Evolutionary conservation across 1,140 invertebrate genomes (phyloP), one percentile per base, ranked within the genome.

Genomic region (Whitmania pigra): DNA sequence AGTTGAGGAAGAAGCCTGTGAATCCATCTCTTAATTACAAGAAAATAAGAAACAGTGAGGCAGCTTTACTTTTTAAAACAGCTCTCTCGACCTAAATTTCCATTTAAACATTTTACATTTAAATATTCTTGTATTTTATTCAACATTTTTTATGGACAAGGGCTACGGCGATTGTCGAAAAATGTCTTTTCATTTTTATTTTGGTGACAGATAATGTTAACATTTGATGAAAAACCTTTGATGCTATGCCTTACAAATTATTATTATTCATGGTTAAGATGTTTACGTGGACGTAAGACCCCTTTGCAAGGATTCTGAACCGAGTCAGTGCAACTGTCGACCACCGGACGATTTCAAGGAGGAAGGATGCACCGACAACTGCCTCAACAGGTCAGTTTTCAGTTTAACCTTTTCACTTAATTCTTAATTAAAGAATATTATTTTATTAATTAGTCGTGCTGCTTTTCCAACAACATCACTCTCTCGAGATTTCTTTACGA

Each of bases 221-320:
- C 31, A 36, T 36, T 36, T 6, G 31, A 36, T 36, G 31, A 36
- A 36, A 36, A 36, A 2, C 31, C 31, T 36, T 36, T 36, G 43
- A 43, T 43, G 40, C 40, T 43, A 43, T 43, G 13, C 13, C 40
- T 13, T 6, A 43, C 5, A 43, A n/a, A n/a, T n/a, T n/a, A n/a
- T n/a, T n/a, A n/a, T n/a, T n/a, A n/a, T n/a, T n/a, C n/a, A n/a
- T n/a, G n/a, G n/a, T n/a, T 13, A 7, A 84, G 91, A 94, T 81
- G 87, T 93, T 25, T 94, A 94, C 79, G 89, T 89, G 79, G 92
- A 94, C 78, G 88, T 92, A 0, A 93, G 93, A 78, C 80, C 79
- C 17, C 88, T 89, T 13, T 87, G 87, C 17, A 85, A 88, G 53
- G 86, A 85, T 20, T 90, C 90, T 77, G 90, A 93, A 79, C 87